phyloP scores from a whole-genome alignment of 2,113 vertebrate genomes.

The Oenanthe melanoleuca region DNA sequence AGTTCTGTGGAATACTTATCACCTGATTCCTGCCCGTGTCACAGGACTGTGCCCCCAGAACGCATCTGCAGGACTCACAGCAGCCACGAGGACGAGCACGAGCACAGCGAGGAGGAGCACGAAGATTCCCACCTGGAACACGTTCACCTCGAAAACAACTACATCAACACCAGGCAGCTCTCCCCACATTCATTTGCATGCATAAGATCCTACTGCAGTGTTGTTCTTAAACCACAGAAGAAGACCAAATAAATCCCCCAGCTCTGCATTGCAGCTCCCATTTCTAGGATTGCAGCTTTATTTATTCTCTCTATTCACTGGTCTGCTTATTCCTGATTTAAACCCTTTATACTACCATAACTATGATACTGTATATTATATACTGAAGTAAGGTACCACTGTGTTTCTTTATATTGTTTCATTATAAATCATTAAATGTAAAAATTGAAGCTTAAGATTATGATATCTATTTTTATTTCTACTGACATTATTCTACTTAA shows the following conservation, averaged over 20 bases:
- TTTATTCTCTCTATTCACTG: constrained; percentile 40
- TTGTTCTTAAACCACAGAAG: constrained; percentile 92
- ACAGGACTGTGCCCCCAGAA: constrained; percentile 83
- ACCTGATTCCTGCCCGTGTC: background rate
- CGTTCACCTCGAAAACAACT: constrained; percentile 91
- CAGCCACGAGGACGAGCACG: background rate
- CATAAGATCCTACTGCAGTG: constrained; percentile 86
- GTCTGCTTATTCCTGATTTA: background rate
- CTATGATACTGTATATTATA: background rate
- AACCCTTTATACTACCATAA: background rate
- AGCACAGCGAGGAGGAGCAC: constrained; percentile 13
- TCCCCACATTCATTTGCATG: constrained; percentile 88
- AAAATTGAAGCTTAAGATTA: background rate
- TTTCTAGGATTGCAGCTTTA: constrained; percentile 1
- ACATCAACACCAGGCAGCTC: constrained; percentile 84
- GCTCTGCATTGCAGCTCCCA: background rate
- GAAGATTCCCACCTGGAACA: constrained; percentile 86
- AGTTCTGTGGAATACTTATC: background rate
- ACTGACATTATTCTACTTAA: background rate
- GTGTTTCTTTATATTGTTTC: background rate
- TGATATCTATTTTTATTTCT: background rate
- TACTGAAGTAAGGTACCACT: background rate
- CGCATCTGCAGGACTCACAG: constrained; percentile 81
- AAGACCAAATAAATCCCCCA: constrained; percentile 74
- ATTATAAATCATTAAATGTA: background rate